Base-by-base conservation (phyloP, 2,113 vertebrate species). In the Dromiciops gliroides region DNA sequence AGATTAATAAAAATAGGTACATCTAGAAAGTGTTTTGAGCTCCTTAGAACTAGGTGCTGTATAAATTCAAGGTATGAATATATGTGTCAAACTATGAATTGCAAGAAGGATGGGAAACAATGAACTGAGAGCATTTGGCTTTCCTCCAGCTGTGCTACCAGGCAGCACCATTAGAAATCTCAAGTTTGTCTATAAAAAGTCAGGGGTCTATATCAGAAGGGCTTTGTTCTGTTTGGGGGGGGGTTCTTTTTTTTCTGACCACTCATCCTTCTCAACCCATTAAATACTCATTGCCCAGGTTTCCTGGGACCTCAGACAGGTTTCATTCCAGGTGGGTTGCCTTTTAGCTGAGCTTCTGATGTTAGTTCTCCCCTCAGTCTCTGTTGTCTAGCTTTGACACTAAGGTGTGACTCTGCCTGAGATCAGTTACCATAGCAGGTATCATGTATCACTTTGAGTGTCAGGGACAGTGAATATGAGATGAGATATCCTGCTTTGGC, bases 1-100 rank as follows among this genome's bases (percentile, higher is more conserved):
- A 83, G 91, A 53, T 91, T 53, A 90, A 94, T 95, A 51, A 92
- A 94, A 94, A 90, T 14, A 75, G 47, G 47, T 50, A 12, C 0
- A 22, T 93, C 31, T 28, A 9, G 5, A 56, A 44, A 89, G 2
- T 92, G 8, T 94, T 48, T 52, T 53, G 60, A 91, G 44, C 4
- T 89, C n/a, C 67, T n/a, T 75, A 52, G 50, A 91, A 47, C 10
- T 37, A 88, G 48, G 53, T 47, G 90, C 50, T 92, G 89, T 51
- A 49, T 75, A 92, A 51, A 89, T 88, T 26, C 52, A 50, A 91
- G n/a, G 52, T 14, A 0, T 31, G 37, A 50, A 48, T 26, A 9
- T 49, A 83, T 5, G 4, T 25, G 7, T 48, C 31, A 28, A 47
- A 9, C 12, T 47, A 91, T 49, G 44, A 90, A 51, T 75, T 95